These are phyloP conservation scores for Capitella teleta DNA, from an alignment of 1,140 invertebrate species.

Conservation along the genomic window DNA sequence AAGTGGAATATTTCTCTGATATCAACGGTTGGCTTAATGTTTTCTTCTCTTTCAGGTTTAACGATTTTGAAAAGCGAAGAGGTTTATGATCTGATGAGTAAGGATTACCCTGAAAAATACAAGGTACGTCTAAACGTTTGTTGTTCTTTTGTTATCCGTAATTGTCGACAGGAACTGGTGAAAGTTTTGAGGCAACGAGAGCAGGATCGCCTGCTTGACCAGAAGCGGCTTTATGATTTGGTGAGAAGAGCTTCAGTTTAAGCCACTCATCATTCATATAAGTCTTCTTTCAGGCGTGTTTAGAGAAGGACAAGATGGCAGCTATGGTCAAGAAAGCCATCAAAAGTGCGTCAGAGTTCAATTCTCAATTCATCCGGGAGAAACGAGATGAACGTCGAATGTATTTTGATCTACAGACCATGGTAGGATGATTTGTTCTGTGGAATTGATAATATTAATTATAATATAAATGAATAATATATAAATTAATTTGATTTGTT, in stretches of 20 bases:
- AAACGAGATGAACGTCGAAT: constrained; percentile 53
- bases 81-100: constrained; percentile 85
- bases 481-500: neutral
- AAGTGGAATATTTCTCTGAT: too few species aligned
- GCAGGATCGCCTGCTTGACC: too few species aligned
- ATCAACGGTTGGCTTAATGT: too few species aligned
- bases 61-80: constrained; percentile 82
- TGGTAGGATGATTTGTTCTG: constrained; percentile 21
- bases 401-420: constrained; percentile 46
- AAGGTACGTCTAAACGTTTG: constrained; percentile 31
- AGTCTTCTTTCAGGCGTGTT: constrained; percentile 22
- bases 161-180: too few species aligned
- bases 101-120: constrained; percentile 89
- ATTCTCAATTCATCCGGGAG: constrained; percentile 68
- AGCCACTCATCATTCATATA: too few species aligned
- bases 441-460: neutral
- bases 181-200: too few species aligned
- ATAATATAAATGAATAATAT: neutral
- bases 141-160: too few species aligned
- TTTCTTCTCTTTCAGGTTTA: constrained; percentile 51
- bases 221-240: too few species aligned
- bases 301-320: constrained; percentile 44
- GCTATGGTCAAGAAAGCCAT: constrained; percentile 73
- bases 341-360: constrained; percentile 77
- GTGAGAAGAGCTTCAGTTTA: too few species aligned